Evolutionary conservation across 2,113 vertebrate species (phyloP).

Genomic region (Pimephales promelas): DNA sequence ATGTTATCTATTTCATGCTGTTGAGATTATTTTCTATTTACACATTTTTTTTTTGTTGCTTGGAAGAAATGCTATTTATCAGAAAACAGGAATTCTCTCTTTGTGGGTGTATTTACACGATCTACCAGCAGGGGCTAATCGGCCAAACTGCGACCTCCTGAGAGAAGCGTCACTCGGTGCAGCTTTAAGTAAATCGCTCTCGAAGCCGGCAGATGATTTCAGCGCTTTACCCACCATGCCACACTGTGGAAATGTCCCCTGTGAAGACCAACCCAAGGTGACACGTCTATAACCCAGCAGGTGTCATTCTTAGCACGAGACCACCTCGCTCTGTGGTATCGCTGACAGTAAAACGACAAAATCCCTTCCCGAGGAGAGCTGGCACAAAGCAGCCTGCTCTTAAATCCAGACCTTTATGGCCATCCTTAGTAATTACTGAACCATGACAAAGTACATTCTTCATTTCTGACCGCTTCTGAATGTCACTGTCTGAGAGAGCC

Average conservation of each 20-base stretch:
- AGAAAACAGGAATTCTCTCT: too few species aligned
- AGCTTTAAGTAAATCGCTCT: neutral
- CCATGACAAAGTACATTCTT: conserved; percentile 61
- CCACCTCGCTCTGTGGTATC: neutral
- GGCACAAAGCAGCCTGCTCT: conserved; percentile 47
- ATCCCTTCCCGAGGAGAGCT: conserved; percentile 30
- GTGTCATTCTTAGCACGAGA: conserved; percentile 18
- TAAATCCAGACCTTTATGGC: conserved; percentile 51
- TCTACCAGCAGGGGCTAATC: neutral
- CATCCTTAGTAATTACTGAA: conserved; percentile 65
- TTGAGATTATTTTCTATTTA: too few species aligned
- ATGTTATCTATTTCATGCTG: neutral
- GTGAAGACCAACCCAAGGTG: conserved; percentile 17
- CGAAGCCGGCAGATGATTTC: neutral
- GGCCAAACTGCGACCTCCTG: neutral
- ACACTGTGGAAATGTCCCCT: conserved; percentile 26
- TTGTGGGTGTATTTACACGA: too few species aligned
- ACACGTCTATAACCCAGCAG: conserved; percentile 32
- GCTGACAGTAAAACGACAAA: conserved; percentile 24
- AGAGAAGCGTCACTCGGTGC: neutral
- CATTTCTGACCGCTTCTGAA: conserved; percentile 60
- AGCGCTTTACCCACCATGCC: conserved; percentile 5
- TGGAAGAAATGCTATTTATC: too few species aligned
- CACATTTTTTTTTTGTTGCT: too few species aligned
- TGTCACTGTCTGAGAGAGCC: conserved; percentile 15